A percentile compares a stretch with the other conserved stretches of the same genome.
phyloP scores from a whole-genome alignment of 2,113 vertebrate species.

The Chionis minor region DNA sequence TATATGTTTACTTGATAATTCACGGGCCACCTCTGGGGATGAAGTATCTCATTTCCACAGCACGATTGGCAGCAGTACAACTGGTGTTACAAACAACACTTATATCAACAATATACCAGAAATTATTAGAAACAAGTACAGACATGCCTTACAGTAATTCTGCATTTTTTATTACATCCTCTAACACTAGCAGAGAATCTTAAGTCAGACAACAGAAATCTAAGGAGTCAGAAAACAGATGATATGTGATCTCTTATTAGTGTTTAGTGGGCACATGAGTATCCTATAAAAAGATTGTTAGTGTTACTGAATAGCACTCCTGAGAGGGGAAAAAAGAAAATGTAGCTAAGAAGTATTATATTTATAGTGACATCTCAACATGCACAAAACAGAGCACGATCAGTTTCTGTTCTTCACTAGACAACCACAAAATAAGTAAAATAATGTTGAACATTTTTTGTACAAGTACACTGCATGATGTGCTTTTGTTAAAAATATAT shows the following conservation, averaged over 20 bases:
- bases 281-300: background rate
- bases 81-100: background rate
- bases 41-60: conserved; percentile 8
- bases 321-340: background rate
- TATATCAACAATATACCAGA: background rate
- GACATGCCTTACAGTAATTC: background rate
- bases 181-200: background rate
- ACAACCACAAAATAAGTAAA: background rate
- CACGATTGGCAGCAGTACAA: background rate
- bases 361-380: background rate
- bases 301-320: background rate
- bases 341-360: background rate
- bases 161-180: background rate
- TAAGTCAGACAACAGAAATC: background rate
- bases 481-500: background rate
- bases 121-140: background rate
- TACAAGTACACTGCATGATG: background rate
- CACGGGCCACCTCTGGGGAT: background rate
- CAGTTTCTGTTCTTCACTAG: background rate
- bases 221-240: background rate
- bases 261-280: background rate
- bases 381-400: background rate
- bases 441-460: background rate
- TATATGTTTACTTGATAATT: background rate
- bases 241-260: background rate